Base-by-base conservation (phyloP, 2,888 invertebrate species). In the Melanchra persicariae region DNA sequence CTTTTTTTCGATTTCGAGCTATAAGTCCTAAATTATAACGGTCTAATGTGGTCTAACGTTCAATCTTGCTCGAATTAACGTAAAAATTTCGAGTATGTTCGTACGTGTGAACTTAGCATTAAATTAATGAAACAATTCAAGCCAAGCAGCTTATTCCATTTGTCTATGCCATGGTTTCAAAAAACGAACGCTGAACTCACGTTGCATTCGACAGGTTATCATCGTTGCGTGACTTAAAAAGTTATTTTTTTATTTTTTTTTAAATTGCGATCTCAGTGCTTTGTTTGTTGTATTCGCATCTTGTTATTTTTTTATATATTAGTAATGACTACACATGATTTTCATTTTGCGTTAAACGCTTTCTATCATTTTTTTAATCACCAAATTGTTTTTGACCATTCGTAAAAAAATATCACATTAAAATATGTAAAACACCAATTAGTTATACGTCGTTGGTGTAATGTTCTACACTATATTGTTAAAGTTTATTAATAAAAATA, bases 221-320 rank as follows among this genome's bases (percentile, higher is more conserved):
- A 55, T 37, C 59, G 67, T 58, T 60, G 57, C 54, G 66, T 49
- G 61, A 63, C 52, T 57, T 47, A 30, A 58, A 58, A 63, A 68
- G 30, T 26, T 15, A 8, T 17, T 24, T n/a, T 54, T 57, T 65
- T 26, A 34, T 24, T 40, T 57, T 61, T n/a, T 61, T 63, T 69
- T 71, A 63, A 24, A 58, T 76, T 73, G 74, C 72, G 86, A 86
- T 86, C 85, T 86, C 86, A 86, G 30, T 74, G 82, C 85, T 85
- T 81, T 74, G 69, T 79, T 73, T 73, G 62, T 85, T 83, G 65
- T 73, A 71, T 73, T 78, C 58, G 64, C 51, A 24, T 71, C 59
- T 79, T 73, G 71, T 82, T 76, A 79, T 61, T 69, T 55, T 73
- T 68, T 55, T 74, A 34, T 68, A 59, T 58, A 26, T 57, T 65